Evolutionary conservation across 2,797 vertebrate genomes (phyloP), one percentile per base, ranked within the genome.

Genomic region (Tenualosa thibaudeaui): DNA sequence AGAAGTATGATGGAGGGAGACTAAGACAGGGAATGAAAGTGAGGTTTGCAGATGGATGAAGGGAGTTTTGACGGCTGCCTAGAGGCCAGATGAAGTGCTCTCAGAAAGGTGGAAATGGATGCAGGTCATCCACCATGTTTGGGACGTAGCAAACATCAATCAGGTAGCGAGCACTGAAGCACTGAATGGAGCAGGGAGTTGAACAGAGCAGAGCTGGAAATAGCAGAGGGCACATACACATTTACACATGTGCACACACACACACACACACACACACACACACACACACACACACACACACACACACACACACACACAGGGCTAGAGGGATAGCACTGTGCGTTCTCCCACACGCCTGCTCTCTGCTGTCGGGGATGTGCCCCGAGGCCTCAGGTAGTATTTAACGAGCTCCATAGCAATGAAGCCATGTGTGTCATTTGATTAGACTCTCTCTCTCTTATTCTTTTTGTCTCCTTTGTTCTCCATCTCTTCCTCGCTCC

Each of bases 371-470:
- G 84, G 65, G 54, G 88, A 88, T n/a, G 26, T 7, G 84, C 89
- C 86, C 87, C 81, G 43, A 9, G 89, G 88, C 88, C 86, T 81
- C 82, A 88, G 53, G 85, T 88, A 88, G 84, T 86, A 86, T 86
- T 90, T 90, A 87, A 88, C 87, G 54, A 91, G 90, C 89, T 86
- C 58, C 53, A 89, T 58, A 82, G 84, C 88, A 86, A 90, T 83
- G 81, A 90, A 86, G 85, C 85, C 81, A 84, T 22, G 62, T 89
- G 85, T 89, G 86, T 89, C 85, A 89, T 92, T 84, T 90, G 84
- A 89, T 90, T 86, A 87, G 60, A 81, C 84, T 81, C 68, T 68
- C 60, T 84, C 54, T 86, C 60, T 15, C 17, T 68, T 60, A 22
- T 17, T 37, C 75, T 62, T 81, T n/a, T 31, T 81, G 43, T 84